These are phyloP conservation scores for Poeciliopsis infans DNA, from an alignment of 2,797 vertebrate species.

Conservation along the genomic window DNA sequence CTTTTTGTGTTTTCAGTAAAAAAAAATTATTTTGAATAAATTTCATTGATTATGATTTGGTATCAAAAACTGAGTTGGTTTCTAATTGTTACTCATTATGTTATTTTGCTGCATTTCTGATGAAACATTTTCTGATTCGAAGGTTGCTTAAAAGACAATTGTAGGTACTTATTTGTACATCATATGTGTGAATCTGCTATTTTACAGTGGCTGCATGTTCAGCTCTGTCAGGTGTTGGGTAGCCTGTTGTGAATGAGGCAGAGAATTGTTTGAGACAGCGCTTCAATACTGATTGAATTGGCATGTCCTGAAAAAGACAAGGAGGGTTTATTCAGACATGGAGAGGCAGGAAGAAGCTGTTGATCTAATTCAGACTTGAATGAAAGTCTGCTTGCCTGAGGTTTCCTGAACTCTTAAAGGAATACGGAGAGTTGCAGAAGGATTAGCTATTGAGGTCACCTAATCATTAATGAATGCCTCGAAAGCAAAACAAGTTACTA, in stretches of 20 bases:
- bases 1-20: slow-evolving; percentile 17
- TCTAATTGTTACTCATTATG: not conserved
- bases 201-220: slow-evolving; percentile 16
- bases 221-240: slow-evolving; percentile 52
- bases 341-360: slow-evolving; percentile 51
- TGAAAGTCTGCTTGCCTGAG: slow-evolving; percentile 27
- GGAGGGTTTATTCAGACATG: slow-evolving; percentile 40
- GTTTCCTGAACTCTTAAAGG: slow-evolving; percentile 11
- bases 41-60: not conserved
- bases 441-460: not conserved
- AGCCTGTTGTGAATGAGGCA: slow-evolving; percentile 50
- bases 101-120: not conserved
- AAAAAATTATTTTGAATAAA: not conserved
- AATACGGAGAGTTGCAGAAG: slow-evolving; percentile 1
- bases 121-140: not conserved
- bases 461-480: not conserved
- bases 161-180: not conserved
- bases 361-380: slow-evolving; percentile 58
- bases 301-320: slow-evolving; percentile 52
- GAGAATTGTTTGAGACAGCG: slow-evolving; percentile 50
- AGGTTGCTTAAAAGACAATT: not conserved
- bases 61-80: not conserved
- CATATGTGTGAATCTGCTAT: not conserved
- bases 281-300: slow-evolving; percentile 71
- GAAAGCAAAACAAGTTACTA: not conserved